Conservation (phyloP, 30 jellyfish, hydroid and myxozoan genomes). For the Catostylus mosaicus region DNA sequence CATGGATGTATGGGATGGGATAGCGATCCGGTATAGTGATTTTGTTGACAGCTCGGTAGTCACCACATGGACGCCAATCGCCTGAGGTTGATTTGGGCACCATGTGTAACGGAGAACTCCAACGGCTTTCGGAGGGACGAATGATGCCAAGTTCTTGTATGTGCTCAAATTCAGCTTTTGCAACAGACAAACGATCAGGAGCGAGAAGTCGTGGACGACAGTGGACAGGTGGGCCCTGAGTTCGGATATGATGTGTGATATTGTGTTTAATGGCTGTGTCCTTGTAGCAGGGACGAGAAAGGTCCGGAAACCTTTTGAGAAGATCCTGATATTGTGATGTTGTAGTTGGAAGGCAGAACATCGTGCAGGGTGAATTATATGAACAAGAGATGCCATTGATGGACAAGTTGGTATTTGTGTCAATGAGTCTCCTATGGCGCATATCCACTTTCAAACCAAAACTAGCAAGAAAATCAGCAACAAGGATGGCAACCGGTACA, state of each 20-base stretch:
- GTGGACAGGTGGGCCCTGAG: not conserved
- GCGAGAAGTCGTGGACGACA: constrained; percentile 16
- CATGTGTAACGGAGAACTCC: no score
- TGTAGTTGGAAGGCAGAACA: no score
- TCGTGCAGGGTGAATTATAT: not conserved
- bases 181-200: not conserved
- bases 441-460: constrained; percentile 1
- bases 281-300: constrained; percentile 1
- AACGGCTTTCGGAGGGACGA: no score
- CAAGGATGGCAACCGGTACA: not conserved
- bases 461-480: constrained; percentile 7
- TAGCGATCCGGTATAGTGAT: not conserved
- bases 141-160: no score
- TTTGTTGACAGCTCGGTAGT: constrained; percentile 34
- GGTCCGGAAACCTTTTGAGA: not conserved
- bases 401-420: not conserved
- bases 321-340: no score
- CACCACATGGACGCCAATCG: constrained; percentile 70
- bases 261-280: no score
- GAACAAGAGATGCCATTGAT: not conserved
- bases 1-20: constrained; percentile 59
- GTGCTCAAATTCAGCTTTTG: no score
- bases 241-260: no score
- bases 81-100: constrained; percentile 23
- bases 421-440: not conserved